Evolutionary conservation across 2,888 invertebrate species (phyloP).

Genomic region (Ganaspis brasiliensis): DNA sequence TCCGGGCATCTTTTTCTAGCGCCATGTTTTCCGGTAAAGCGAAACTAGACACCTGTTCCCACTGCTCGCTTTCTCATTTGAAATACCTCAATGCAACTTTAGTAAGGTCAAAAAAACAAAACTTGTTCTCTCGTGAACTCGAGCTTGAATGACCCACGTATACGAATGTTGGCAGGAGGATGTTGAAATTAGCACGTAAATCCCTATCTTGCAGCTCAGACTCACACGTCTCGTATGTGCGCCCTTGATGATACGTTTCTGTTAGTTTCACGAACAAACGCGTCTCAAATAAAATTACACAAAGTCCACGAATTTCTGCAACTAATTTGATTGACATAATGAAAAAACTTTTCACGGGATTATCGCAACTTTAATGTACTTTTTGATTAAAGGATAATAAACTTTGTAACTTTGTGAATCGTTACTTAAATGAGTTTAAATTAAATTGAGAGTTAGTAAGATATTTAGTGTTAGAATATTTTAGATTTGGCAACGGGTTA

Average conservation of each 20-base stretch:
- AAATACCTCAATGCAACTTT: constrained; percentile 33
- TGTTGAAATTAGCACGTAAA: constrained; percentile 42
- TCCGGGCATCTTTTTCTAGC: neutral
- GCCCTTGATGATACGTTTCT: constrained; percentile 39
- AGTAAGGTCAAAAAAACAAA: constrained; percentile 8
- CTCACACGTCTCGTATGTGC: constrained; percentile 51
- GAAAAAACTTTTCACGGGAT: neutral
- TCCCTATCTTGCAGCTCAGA: constrained; percentile 45
- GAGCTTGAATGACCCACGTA: constrained; percentile 21
- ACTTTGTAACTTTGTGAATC: too few species aligned
- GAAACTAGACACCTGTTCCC: constrained; percentile 31
- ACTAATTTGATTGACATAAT: neutral
- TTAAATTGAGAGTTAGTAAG: too few species aligned
- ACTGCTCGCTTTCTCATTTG: neutral
- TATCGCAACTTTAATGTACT: constrained; percentile 8
- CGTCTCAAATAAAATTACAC: constrained; percentile 27
- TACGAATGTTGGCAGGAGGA: constrained; percentile 3
- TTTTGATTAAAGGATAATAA: neutral
- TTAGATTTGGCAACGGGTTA: too few species aligned
- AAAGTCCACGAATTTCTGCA: constrained; percentile 5
- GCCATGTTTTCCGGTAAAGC: neutral
- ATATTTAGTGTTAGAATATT: too few species aligned
- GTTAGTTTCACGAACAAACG: constrained; percentile 33
- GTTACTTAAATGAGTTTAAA: too few species aligned
- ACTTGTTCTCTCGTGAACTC: constrained; percentile 15